Percentiles rank a stretch among this genome's conserved stretches.
These are phyloP conservation scores for Metridium senile DNA, from an alignment of 92 coral and sea anemone species.

Conservation along the genomic window DNA sequence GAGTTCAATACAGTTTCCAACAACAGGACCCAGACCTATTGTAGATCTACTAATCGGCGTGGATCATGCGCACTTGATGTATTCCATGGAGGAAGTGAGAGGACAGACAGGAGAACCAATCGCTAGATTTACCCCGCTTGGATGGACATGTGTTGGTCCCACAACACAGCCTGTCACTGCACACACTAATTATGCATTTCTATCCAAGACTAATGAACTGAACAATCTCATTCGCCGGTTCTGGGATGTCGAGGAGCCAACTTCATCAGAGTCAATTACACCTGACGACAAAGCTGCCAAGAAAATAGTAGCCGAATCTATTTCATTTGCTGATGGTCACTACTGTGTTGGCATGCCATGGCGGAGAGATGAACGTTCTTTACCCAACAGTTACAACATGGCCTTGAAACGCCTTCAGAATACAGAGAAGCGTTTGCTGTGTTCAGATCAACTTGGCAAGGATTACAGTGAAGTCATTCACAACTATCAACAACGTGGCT, in stretches of 20 bases:
- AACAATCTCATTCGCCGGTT: slow-evolving; percentile 35
- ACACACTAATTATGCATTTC: slow-evolving; percentile 28
- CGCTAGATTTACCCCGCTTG: slow-evolving; percentile 50
- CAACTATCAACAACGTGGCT: no score
- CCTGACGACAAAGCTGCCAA: slow-evolving; percentile 36
- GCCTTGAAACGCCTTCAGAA: no score
- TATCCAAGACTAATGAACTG: slow-evolving; percentile 22
- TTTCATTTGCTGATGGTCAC: slow-evolving; percentile 33
- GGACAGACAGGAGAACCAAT: slow-evolving; percentile 49
- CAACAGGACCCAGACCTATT: slow-evolving; percentile 42
- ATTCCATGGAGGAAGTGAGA: slow-evolving; percentile 45
- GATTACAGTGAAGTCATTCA: no score
- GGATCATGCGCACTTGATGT: slow-evolving; percentile 46
- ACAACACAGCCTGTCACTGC: slow-evolving; percentile 1
- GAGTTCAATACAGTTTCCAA: slow-evolving; percentile 50
- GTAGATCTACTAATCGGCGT: slow-evolving; percentile 60
- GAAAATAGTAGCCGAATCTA: slow-evolving; percentile 28
- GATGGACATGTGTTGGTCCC: slow-evolving; percentile 65
- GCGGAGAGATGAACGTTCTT: no score
- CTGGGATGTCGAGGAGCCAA: slow-evolving; percentile 55
- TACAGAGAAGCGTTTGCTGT: no score
- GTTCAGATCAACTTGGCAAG: no score
- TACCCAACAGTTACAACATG: no score
- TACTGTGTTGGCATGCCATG: slow-evolving; percentile 42
- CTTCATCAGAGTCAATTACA: slow-evolving; percentile 17